Evolutionary conservation across 2,888 invertebrate genomes (phyloP).

Genomic region (Nymphalis urticae): DNA sequence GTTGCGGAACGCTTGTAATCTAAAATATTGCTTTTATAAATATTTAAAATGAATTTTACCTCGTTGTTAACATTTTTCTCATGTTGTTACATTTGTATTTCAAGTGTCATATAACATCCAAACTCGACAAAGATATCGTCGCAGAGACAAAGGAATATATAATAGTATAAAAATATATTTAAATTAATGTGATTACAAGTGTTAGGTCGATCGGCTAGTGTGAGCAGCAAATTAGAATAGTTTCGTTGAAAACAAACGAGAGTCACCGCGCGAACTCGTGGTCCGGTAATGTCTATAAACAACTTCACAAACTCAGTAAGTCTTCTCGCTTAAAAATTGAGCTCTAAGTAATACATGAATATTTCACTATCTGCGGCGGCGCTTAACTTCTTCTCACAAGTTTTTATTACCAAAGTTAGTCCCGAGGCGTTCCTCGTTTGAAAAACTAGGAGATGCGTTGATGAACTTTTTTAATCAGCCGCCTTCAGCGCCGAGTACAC

Average conservation of each 20-base stretch:
- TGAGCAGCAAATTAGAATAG: too few species aligned
- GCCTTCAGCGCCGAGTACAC: conserved; percentile 10
- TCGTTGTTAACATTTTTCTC: neutral
- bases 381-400: conserved; percentile 41
- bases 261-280: neutral
- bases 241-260: neutral
- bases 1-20: conserved; percentile 5
- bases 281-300: neutral
- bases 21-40: conserved; percentile 12
- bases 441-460: conserved; percentile 51
- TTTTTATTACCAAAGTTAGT: conserved; percentile 58
- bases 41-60: conserved; percentile 18
- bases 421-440: conserved; percentile 42
- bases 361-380: conserved; percentile 33
- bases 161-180: too few species aligned
- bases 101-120: neutral
- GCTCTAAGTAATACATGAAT: conserved; percentile 35
- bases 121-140: neutral
- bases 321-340: conserved; percentile 30
- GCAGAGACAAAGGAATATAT: too few species aligned
- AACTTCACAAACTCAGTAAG: neutral
- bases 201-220: too few species aligned
- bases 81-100: neutral
- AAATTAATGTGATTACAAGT: too few species aligned
- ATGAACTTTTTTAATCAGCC: conserved; percentile 62